phyloP scores from a whole-genome alignment of 2,113 vertebrate genomes.

The Rhinopomastus cyanomelas region DNA sequence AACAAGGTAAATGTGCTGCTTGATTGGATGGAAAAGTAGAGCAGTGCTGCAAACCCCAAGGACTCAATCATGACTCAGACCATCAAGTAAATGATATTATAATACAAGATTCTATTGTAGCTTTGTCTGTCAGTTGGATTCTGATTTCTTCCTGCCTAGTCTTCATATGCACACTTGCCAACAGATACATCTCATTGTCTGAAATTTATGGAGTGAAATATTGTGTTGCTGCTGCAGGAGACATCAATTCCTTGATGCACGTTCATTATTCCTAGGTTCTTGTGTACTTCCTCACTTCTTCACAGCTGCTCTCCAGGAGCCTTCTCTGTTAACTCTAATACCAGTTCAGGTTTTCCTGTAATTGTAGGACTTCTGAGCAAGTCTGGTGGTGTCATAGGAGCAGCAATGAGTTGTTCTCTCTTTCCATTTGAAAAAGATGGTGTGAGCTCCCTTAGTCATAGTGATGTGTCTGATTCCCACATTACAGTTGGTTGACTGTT shows the following conservation, averaged over 20 bases:
- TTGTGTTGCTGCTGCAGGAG: background rate
- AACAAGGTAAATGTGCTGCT: background rate
- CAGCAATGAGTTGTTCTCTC: background rate
- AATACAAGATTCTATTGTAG: conserved; percentile 14
- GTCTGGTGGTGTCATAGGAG: background rate
- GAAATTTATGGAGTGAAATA: background rate
- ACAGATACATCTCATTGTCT: background rate
- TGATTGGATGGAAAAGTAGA: background rate
- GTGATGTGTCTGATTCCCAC: background rate
- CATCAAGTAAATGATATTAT: conserved; percentile 10
- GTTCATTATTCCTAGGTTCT: background rate
- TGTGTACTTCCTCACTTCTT: background rate
- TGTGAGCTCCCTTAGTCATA: background rate
- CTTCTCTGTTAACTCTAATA: background rate
- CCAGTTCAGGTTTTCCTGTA: background rate
- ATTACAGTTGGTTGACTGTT: background rate
- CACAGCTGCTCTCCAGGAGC: background rate
- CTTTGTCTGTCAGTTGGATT: background rate
- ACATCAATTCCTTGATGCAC: background rate
- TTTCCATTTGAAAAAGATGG: background rate
- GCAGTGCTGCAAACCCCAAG: background rate
- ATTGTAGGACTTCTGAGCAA: background rate
- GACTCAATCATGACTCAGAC: conserved; percentile 26
- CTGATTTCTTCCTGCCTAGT: background rate
- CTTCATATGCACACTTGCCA: background rate